Percentiles rank a stretch among this genome's conserved stretches.
Evolutionary conservation across 2,888 invertebrate species (phyloP).

Genomic region (Nebria salina): DNA sequence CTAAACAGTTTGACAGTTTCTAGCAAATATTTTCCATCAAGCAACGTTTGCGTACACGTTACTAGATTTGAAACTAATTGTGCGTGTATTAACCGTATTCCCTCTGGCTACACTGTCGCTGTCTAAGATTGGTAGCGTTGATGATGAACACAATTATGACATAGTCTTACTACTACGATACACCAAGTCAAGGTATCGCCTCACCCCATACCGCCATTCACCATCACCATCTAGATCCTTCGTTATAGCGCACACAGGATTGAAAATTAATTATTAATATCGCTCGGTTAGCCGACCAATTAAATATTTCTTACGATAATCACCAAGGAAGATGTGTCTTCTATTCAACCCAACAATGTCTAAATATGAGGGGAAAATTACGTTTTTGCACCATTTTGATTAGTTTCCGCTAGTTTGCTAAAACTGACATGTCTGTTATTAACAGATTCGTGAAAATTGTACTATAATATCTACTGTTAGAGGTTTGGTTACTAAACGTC

Average conservation of each 20-base stretch:
- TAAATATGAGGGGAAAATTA: too few species aligned
- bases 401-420: too few species aligned
- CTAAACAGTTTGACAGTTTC: too few species aligned
- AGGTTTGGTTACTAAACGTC: background rate
- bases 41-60: background rate
- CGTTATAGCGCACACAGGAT: background rate
- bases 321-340: background rate
- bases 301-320: background rate
- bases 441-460: background rate
- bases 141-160: background rate
- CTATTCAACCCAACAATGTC: background rate
- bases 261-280: background rate
- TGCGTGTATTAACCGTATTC: slow-evolving; percentile 13
- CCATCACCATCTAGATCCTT: background rate
- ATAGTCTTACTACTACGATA: background rate
- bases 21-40: too few species aligned
- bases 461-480: background rate
- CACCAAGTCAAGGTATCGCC: background rate
- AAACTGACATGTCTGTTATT: too few species aligned
- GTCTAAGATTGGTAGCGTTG: slow-evolving; percentile 11
- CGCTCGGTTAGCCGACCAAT: background rate
- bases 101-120: slow-evolving; percentile 8
- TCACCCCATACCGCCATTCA: background rate
- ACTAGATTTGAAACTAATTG: slow-evolving; percentile 18
- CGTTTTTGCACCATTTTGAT: too few species aligned